phyloP scores from a whole-genome alignment of 2,888 invertebrate species.

The Drymonia ruficornis region DNA sequence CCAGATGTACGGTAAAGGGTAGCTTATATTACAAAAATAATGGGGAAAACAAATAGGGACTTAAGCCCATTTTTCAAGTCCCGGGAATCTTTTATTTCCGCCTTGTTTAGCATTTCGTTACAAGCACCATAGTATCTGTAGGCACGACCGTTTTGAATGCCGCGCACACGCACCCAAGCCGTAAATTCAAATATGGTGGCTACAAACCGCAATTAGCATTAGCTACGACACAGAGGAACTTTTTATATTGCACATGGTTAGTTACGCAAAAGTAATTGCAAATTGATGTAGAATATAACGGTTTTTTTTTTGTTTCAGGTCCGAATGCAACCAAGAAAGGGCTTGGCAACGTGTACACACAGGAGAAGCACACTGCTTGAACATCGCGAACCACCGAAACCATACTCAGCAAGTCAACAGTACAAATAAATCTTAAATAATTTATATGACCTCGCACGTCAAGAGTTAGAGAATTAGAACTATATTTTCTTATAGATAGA shows the following conservation, averaged over 20 bases:
- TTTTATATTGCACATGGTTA: conserved; percentile 48
- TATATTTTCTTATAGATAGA: conserved; percentile 36
- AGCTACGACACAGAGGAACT: conserved; percentile 48
- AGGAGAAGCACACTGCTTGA: conserved; percentile 72
- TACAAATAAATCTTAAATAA: conserved; percentile 59
- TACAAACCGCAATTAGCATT: conserved; percentile 79
- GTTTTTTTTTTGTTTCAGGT: conserved; percentile 65
- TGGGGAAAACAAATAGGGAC: not conserved
- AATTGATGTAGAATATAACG: conserved; percentile 24
- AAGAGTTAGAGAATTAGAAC: conserved; percentile 33
- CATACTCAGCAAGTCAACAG: conserved; percentile 42
- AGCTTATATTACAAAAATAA: too few relatives aligned
- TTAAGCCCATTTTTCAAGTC: not conserved
- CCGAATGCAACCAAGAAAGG: conserved; percentile 64
- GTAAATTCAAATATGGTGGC: conserved; percentile 72
- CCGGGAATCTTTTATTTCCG: not conserved
- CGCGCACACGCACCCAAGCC: conserved; percentile 58
- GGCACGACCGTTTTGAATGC: conserved; percentile 61
- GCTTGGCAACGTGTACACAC: conserved; percentile 77
- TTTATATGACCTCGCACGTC: conserved; percentile 65
- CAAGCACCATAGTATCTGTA: conserved; percentile 56
- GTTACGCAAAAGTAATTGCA: conserved; percentile 46
- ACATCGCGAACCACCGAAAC: conserved; percentile 43
- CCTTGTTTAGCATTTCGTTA: conserved; percentile 10
- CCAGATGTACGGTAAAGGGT: not conserved